A percentile compares a stretch with the other conserved stretches of the same genome.
These are phyloP conservation scores for Microcebus ravelobensis DNA, from an alignment of 2,113 vertebrate species.

Conservation along the genomic window DNA sequence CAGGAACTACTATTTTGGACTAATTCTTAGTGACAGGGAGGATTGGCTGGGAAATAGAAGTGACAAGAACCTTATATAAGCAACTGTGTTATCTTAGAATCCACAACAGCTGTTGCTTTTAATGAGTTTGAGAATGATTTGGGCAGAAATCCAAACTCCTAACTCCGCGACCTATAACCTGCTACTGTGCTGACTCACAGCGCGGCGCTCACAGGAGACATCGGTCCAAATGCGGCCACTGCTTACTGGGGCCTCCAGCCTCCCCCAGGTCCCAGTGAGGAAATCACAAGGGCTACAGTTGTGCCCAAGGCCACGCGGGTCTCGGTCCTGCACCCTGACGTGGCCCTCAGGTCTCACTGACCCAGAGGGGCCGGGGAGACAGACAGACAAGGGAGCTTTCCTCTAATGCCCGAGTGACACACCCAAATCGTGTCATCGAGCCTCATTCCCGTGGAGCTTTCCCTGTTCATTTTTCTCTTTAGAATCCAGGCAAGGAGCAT, in stretches of 20 bases:
- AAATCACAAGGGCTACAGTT: background rate
- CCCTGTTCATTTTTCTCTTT: background rate
- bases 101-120: constrained; percentile 39
- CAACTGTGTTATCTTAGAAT: background rate
- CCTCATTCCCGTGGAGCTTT: background rate
- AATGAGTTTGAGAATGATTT: constrained; percentile 21
- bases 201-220: fast-evolving
- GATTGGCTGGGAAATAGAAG: constrained; percentile 42
- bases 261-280: background rate
- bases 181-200: background rate
- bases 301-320: background rate
- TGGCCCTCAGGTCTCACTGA: background rate
- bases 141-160: constrained; percentile 9
- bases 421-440: background rate
- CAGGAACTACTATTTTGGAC: constrained; percentile 52
- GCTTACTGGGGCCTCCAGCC: background rate
- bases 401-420: background rate
- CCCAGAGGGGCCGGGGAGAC: background rate
- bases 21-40: constrained; percentile 65
- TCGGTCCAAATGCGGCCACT: background rate
- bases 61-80: constrained; percentile 53
- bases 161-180: background rate
- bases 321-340: background rate
- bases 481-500: background rate
- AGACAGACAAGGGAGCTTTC: background rate